phyloP scores from a whole-genome alignment of 2,888 invertebrate genomes.

The Tetramorium bicarinatum region DNA sequence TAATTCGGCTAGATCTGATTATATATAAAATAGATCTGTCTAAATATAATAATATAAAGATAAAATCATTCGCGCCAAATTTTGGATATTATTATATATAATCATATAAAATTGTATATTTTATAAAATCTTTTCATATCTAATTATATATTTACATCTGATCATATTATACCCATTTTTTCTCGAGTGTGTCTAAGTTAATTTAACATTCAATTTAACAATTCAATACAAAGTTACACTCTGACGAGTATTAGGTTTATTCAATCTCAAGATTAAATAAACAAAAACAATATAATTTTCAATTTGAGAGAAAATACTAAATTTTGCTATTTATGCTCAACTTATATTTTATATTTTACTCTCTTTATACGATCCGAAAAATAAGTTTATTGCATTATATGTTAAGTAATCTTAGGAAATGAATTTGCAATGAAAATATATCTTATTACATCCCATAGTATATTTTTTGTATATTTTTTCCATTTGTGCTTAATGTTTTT shows the following conservation, averaged over 20 bases:
- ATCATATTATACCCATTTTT: too few relatives aligned
- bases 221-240: background rate
- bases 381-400: constrained; percentile 26
- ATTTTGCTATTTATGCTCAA: background rate
- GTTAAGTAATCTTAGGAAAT: constrained; percentile 6
- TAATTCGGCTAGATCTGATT: too few relatives aligned
- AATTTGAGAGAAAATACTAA: background rate
- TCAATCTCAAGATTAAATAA: background rate
- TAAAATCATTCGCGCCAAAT: too few relatives aligned
- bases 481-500: background rate
- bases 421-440: constrained; percentile 10
- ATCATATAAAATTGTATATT: too few relatives aligned
- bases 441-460: constrained; percentile 8
- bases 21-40: too few relatives aligned
- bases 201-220: background rate
- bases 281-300: background rate
- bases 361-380: background rate
- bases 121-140: too few relatives aligned
- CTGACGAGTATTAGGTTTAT: background rate
- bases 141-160: too few relatives aligned
- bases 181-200: too few relatives aligned
- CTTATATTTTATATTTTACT: background rate
- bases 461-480: constrained; percentile 5
- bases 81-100: too few relatives aligned
- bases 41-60: too few relatives aligned